Conservation (phyloP, 2,113 vertebrate species). For the Hipposideros armiger region DNA sequence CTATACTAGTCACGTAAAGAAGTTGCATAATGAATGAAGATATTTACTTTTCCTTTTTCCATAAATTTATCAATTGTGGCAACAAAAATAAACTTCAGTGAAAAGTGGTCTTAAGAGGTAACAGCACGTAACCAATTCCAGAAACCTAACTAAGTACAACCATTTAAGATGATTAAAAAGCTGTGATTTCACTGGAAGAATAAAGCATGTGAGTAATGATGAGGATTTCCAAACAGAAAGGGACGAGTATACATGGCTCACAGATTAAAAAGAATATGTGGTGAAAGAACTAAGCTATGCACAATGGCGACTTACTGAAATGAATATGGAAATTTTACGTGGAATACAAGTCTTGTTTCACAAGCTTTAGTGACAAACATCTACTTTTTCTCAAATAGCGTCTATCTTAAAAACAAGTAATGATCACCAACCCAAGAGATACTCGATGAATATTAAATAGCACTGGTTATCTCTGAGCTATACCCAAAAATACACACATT, state of each 20-base stretch:
- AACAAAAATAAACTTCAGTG: constrained; percentile 28
- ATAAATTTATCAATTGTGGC: background rate
- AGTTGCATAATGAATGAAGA: background rate
- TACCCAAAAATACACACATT: background rate
- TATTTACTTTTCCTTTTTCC: constrained; percentile 26
- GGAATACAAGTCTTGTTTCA: background rate
- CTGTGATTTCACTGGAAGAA: background rate
- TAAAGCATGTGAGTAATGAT: background rate
- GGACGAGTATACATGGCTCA: background rate
- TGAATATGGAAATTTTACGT: background rate
- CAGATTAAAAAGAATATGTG: background rate
- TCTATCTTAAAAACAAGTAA: constrained; percentile 35
- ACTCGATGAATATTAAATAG: background rate
- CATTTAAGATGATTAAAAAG: background rate
- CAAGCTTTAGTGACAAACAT: background rate
- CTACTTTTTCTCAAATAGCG: background rate
- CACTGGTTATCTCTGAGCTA: background rate
- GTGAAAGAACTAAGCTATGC: background rate
- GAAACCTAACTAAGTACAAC: background rate
- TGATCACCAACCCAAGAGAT: background rate
- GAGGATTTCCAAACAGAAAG: background rate
- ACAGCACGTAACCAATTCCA: background rate
- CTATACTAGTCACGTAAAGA: background rate
- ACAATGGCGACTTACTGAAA: background rate
- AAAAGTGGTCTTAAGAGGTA: background rate